Percentiles rank a stretch among this genome's conserved stretches.
Conservation (phyloP, 2,797 vertebrate genomes). For the Phataginus tetradactyla region DNA sequence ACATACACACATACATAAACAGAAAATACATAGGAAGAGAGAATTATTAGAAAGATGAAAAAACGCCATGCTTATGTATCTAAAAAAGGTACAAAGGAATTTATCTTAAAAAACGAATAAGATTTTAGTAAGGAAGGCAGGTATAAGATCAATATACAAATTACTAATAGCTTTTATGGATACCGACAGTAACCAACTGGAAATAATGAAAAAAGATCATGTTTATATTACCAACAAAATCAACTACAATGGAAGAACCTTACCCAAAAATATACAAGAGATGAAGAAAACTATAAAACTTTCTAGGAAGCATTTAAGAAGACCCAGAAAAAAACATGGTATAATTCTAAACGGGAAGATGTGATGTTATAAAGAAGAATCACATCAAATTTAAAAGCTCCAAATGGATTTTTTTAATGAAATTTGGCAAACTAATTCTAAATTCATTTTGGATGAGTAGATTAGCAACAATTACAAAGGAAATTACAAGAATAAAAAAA, state of each 20-base stretch:
- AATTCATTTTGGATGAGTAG: conserved; percentile 24
- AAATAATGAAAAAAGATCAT: not conserved
- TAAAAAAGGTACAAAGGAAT: not conserved
- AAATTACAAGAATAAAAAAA: conserved; percentile 35
- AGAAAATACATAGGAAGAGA: not conserved
- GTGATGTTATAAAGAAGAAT: not conserved
- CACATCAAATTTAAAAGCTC: not conserved
- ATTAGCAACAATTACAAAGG: conserved; percentile 11
- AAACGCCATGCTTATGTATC: not conserved
- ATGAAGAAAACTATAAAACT: conserved; percentile 13
- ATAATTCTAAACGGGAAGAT: not conserved
- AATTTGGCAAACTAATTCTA: not conserved
- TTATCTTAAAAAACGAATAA: not conserved
- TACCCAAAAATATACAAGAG: conserved; percentile 8
- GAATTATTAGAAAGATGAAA: not conserved
- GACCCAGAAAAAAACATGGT: not conserved
- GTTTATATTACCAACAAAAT: not conserved
- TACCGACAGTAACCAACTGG: not conserved
- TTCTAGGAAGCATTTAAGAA: not conserved
- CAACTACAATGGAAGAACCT: not conserved
- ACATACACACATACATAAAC: not conserved
- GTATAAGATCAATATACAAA: not conserved
- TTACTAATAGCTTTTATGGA: conserved; percentile 25
- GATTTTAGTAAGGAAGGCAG: not conserved
- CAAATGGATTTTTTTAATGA: not conserved